phyloP scores from a whole-genome alignment of 2,888 invertebrate species.

The Ommatoiulus sabulosus region DNA sequence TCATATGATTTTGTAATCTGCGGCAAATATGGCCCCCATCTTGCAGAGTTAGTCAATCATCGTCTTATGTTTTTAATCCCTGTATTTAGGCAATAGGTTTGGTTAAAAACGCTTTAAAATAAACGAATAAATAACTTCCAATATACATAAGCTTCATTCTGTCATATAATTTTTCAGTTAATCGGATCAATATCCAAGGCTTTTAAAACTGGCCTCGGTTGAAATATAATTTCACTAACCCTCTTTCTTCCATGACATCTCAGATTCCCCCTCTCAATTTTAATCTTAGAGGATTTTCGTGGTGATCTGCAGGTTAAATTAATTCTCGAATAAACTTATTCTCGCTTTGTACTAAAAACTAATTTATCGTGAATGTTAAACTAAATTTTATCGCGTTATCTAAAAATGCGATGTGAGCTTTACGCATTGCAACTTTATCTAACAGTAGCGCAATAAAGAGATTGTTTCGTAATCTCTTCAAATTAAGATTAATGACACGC shows the following conservation, averaged over 20 bases:
- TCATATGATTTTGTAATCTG: too few relatives aligned
- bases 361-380: not conserved
- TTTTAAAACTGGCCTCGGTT: not conserved
- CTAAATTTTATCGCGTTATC: not conserved
- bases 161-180: not conserved
- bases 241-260: not conserved
- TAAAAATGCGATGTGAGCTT: constrained; percentile 15
- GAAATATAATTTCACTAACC: not conserved
- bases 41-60: too few relatives aligned
- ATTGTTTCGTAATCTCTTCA: constrained; percentile 22
- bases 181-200: not conserved
- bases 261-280: not conserved
- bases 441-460: not conserved
- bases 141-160: not conserved
- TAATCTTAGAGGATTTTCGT: not conserved
- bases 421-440: not conserved
- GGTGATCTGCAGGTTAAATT: constrained; percentile 5
- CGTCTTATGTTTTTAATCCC: too few relatives aligned
- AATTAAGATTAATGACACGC: not conserved
- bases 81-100: too few relatives aligned
- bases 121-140: not conserved
- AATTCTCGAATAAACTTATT: constrained; percentile 13
- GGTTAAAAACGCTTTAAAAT: not conserved
- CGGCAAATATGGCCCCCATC: too few relatives aligned
- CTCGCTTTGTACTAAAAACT: not conserved